Evolutionary conservation across 2,888 invertebrate genomes (phyloP), one percentile per base, ranked within the genome.

Genomic region (Mythimna albipuncta): DNA sequence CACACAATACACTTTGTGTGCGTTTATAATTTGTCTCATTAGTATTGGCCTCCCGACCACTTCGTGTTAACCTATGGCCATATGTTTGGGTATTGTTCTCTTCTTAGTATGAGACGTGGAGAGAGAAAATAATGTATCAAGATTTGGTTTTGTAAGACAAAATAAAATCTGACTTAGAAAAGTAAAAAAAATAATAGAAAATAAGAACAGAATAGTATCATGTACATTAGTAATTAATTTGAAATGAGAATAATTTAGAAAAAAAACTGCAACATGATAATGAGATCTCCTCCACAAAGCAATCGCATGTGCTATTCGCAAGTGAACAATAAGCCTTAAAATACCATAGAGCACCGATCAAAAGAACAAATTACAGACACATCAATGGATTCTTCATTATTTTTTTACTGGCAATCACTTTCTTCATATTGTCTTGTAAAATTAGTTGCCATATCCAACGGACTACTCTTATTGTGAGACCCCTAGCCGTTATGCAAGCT

Each of bases 11-110:
- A 72, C 73, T 82, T 76, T 71, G 64, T 74, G 68, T 76, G 83
- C 75, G 63, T 79, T 83, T 82, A 82, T 81, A 84, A 81, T 83
- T 76, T 69, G 72, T 72, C 84, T 86, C 87, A 86, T 89, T 88
- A 85, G 85, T 89, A 85, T 85, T 83, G 79, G 80, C 67, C 75
- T 75, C 80, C 66, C 69, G 69, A 78, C 62, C 68, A 58, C 70
- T 73, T 77, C 80, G 70, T 79, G 72, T 79, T 83, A 84, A 84
- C 77, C 80, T 83, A 65, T 77, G 69, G 75, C 81, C 81, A 85
- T 75, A 78, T 82, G 75, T 74, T 64, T 73, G 69, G 66, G 70
- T 79, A 84, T 86, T 87, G 81, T 86, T 81, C 57, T 72, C 68
- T 77, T 74, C 57, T 47, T 69, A 78, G 70, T 78, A 65, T 69